Evolutionary conservation across 2,888 invertebrate species (phyloP).

Genomic region (Latheticus oryzae): DNA sequence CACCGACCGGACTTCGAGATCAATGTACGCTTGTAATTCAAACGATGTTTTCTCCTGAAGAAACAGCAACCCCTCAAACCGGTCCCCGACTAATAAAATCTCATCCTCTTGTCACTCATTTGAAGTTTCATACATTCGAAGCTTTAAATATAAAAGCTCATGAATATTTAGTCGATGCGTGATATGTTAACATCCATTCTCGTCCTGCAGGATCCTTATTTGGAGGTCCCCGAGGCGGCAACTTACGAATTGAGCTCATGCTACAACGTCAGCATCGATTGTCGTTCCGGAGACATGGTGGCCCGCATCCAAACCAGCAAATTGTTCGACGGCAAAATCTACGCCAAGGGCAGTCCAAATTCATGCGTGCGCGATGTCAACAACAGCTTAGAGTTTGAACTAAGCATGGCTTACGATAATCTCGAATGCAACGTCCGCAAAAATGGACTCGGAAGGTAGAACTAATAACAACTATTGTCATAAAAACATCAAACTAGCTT

Average conservation of each 20-base stretch:
- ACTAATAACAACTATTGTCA: neutral
- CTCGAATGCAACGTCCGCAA: slow-evolving; percentile 93
- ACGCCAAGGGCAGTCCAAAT: slow-evolving; percentile 93
- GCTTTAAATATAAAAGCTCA: slow-evolving; percentile 26
- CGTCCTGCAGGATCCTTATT: slow-evolving; percentile 79
- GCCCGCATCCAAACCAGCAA: slow-evolving; percentile 92
- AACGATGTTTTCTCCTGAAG: slow-evolving; percentile 9
- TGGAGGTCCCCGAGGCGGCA: slow-evolving; percentile 90
- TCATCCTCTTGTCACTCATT: slow-evolving; percentile 21
- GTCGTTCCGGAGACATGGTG: slow-evolving; percentile 92
- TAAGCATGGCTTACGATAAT: slow-evolving; percentile 92
- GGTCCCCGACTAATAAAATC: slow-evolving; percentile 19
- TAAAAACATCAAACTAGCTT: too few species aligned
- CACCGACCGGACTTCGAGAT: slow-evolving; percentile 11
- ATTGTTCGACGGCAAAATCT: slow-evolving; percentile 93
- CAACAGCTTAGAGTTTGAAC: slow-evolving; percentile 88
- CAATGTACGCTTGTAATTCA: slow-evolving; percentile 10
- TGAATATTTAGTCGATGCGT: slow-evolving; percentile 29
- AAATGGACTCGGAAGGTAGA: slow-evolving; percentile 78
- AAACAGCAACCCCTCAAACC: slow-evolving; percentile 16
- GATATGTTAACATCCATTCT: slow-evolving; percentile 31
- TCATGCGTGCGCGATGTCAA: slow-evolving; percentile 91
- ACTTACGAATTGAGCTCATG: slow-evolving; percentile 94
- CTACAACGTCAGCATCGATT: slow-evolving; percentile 94
- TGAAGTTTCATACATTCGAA: neutral